These are phyloP conservation scores for Ornithoptera priamus DNA, from an alignment of 2,888 invertebrate genomes.

Conservation along the genomic window DNA sequence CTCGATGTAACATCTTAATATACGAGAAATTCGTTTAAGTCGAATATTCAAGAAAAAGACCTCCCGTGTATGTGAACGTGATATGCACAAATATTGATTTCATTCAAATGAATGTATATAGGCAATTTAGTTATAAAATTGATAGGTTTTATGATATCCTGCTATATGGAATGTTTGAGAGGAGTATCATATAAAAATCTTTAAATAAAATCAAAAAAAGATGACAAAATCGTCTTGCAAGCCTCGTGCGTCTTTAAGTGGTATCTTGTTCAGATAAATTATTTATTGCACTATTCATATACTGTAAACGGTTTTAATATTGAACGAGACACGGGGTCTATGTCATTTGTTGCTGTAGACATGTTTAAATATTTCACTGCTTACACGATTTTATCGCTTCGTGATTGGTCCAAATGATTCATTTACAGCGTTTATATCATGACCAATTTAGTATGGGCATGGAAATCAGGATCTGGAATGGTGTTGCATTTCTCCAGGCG, in stretches of 20 bases:
- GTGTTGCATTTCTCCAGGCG: constrained; percentile 67
- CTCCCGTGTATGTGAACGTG: constrained; percentile 10
- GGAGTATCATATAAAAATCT: too few relatives aligned
- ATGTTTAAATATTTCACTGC: constrained; percentile 11
- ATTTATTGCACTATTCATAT: background rate
- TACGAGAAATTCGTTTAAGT: constrained; percentile 25
- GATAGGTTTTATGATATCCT: constrained; percentile 13
- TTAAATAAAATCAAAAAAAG: too few relatives aligned
- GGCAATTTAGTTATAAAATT: constrained; percentile 16
- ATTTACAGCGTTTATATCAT: constrained; percentile 57
- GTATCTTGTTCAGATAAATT: constrained; percentile 4
- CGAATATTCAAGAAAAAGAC: constrained; percentile 13
- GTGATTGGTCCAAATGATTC: constrained; percentile 52
- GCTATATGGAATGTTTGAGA: background rate
- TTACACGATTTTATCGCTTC: constrained; percentile 35
- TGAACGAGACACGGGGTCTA: background rate
- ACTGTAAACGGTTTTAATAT: constrained; percentile 6
- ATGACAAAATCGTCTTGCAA: too few relatives aligned
- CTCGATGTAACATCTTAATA: constrained; percentile 22
- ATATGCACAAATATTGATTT: constrained; percentile 23
- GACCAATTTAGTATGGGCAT: constrained; percentile 56
- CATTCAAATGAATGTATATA: constrained; percentile 25
- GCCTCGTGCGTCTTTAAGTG: too few relatives aligned
- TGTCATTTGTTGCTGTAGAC: constrained; percentile 13
- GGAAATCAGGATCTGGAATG: constrained; percentile 67